phyloP scores from a whole-genome alignment of 23 tunicate genomes.

The Styela clava region DNA sequence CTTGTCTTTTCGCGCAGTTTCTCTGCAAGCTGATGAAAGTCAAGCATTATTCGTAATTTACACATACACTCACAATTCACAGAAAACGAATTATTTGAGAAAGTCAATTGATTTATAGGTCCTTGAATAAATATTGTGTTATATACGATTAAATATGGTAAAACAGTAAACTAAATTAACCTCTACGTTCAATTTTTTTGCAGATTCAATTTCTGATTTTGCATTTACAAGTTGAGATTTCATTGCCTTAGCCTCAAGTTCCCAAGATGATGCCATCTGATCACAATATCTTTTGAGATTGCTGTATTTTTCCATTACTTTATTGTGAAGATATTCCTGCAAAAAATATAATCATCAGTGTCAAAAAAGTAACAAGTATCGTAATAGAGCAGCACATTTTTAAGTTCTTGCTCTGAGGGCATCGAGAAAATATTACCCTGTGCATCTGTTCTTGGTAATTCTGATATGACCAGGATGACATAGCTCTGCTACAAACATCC shows the following conservation, averaged over 20 bases:
- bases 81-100: no score
- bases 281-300: conserved; percentile 60
- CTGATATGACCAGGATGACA: conserved; percentile 72
- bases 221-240: conserved; percentile 27
- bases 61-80: neutral
- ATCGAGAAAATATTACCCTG: no score
- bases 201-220: conserved; percentile 41
- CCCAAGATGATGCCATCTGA: conserved; percentile 44
- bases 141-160: no score
- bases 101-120: no score
- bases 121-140: no score
- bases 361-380: neutral
- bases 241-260: conserved; percentile 48
- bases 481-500: conserved; percentile 68
- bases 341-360: neutral
- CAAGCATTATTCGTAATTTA: neutral
- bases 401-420: no score
- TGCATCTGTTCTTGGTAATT: conserved; percentile 56
- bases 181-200: conserved; percentile 50
- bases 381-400: neutral
- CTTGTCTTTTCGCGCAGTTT: conserved; percentile 8
- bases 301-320: conserved; percentile 38
- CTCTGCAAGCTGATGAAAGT: neutral
- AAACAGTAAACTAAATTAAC: no score
- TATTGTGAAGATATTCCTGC: conserved; percentile 34